Conservation (phyloP, 2,797 vertebrate species). For the Poeciliopsis infans region DNA sequence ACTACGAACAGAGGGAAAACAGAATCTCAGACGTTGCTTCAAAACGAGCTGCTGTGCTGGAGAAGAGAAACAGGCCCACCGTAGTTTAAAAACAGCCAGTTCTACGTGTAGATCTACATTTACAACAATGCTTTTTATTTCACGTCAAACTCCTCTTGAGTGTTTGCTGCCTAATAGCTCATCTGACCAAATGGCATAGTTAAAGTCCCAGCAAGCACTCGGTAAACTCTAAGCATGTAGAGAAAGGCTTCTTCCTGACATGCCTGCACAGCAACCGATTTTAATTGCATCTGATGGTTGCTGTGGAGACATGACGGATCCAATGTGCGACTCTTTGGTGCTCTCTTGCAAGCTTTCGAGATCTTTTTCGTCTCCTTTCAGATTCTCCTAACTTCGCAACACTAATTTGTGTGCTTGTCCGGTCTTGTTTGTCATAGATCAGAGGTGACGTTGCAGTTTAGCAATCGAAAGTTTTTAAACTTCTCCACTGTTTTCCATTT, state of each 20-base stretch:
- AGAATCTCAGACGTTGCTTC: not conserved
- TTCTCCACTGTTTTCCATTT: not conserved
- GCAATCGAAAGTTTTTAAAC: not conserved
- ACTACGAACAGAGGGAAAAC: not conserved
- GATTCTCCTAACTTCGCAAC: not conserved
- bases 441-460: not conserved
- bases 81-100: not conserved
- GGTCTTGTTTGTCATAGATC: not conserved
- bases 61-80: not conserved
- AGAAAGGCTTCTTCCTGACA: not conserved
- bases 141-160: not conserved
- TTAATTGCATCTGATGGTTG: not conserved
- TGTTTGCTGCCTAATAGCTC: not conserved
- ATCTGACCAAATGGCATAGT: not conserved
- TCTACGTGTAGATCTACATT: not conserved
- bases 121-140: not conserved
- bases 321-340: not conserved
- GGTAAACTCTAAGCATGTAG: not conserved
- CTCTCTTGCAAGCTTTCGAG: not conserved
- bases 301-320: not conserved
- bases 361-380: not conserved
- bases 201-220: not conserved
- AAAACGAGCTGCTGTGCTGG: not conserved
- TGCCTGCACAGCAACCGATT: not conserved
- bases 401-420: not conserved